Evolutionary conservation across 2,888 invertebrate genomes (phyloP).

Genomic region (Troglohyphantes excavatus): DNA sequence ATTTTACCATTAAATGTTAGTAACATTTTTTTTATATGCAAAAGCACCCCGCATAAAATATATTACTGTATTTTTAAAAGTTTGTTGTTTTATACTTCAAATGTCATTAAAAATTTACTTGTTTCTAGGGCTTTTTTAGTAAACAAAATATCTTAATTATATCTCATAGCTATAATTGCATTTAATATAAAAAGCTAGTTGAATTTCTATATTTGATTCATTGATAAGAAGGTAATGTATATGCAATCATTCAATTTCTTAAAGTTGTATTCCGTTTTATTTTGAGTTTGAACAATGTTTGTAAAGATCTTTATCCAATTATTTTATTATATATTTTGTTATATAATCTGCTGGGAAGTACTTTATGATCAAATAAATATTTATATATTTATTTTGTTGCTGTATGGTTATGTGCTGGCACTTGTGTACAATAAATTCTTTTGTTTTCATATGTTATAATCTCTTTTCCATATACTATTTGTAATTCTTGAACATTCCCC

Average conservation of each 20-base stretch:
- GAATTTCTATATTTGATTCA: not conserved
- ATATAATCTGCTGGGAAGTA: conserved; percentile 62
- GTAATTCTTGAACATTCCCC: too few relatives aligned
- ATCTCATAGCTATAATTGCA: too few relatives aligned
- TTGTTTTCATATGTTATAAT: conserved; percentile 31
- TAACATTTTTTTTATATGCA: not conserved
- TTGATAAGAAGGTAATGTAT: not conserved
- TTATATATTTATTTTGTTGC: conserved; percentile 60
- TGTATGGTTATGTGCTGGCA: conserved; percentile 76
- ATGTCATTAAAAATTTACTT: not conserved
- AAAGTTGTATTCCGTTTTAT: not conserved
- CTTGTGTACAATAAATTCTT: conserved; percentile 73
- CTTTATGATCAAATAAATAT: conserved; percentile 46
- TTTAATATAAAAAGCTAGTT: not conserved
- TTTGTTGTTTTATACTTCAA: not conserved
- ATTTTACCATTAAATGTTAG: not conserved
- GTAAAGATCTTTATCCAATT: conserved; percentile 6
- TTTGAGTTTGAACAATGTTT: conserved; percentile 3
- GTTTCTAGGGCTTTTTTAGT: not conserved
- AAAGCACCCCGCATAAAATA: not conserved
- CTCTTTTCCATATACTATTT: too few relatives aligned
- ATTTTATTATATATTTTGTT: conserved; percentile 42
- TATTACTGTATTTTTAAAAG: not conserved
- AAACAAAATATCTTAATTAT: not conserved
- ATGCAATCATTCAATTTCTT: not conserved